These are phyloP conservation scores for Colinus virginianus DNA, from an alignment of 2,113 vertebrate species.

Conservation along the genomic window DNA sequence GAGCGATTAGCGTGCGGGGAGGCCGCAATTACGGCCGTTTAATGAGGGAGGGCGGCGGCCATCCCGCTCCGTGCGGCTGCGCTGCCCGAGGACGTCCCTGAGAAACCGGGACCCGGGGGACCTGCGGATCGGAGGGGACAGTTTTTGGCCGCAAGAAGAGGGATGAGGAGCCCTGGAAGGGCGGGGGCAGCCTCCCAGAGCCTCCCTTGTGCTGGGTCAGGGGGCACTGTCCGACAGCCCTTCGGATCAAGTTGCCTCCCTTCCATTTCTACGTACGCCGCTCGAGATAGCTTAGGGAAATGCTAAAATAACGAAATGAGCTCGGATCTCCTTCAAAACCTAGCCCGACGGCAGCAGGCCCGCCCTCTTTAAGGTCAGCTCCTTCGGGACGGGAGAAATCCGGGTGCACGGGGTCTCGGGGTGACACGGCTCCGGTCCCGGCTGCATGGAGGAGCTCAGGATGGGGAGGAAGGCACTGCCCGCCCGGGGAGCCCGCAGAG, in stretches of 20 bases:
- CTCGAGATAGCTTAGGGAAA: not conserved
- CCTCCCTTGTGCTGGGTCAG: not conserved
- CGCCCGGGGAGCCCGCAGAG: not conserved
- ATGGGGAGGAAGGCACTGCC: not conserved
- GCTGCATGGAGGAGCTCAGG: not conserved
- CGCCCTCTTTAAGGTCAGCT: not conserved
- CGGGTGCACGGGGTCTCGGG: too few species aligned
- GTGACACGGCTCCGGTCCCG: rapidly evolving
- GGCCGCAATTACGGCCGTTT: conserved; percentile 72
- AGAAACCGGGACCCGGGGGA: not conserved
- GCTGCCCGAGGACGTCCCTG: not conserved
- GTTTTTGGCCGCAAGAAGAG: not conserved
- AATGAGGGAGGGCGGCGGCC: conserved; percentile 3
- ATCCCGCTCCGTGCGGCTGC: not conserved
- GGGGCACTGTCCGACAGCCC: not conserved
- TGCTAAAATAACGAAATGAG: rapidly evolving
- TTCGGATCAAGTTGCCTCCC: not conserved
- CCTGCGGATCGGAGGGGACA: not conserved
- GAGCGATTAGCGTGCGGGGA: conserved; percentile 57
- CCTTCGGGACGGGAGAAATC: not conserved
- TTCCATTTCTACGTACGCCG: not conserved
- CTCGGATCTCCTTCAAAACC: rapidly evolving
- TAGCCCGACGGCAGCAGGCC: not conserved
- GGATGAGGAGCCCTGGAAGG: not conserved
- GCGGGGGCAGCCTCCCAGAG: not conserved